Conservation (phyloP, 2,797 vertebrate genomes). For the Morus bassanus region DNA sequence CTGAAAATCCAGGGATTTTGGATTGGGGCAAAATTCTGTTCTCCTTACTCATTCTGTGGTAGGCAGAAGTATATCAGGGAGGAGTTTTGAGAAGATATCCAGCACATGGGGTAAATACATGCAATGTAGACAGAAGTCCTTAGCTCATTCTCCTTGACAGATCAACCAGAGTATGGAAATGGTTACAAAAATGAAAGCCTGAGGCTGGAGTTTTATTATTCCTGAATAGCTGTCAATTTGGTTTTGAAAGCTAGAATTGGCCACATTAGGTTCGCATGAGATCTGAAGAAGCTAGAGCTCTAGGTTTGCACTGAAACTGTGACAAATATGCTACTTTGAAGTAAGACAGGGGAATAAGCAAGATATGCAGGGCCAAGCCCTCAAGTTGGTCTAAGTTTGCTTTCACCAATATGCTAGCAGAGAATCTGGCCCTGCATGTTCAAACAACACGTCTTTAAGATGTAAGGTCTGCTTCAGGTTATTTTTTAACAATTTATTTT, state of each 20-base stretch:
- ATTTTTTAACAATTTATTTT: background rate
- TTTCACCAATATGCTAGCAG: background rate
- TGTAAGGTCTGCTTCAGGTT: background rate
- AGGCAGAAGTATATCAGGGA: background rate
- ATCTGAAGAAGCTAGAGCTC: constrained; percentile 5
- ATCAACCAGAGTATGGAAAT: constrained; percentile 8
- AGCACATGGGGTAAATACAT: background rate
- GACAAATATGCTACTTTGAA: constrained; percentile 37
- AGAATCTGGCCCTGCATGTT: background rate
- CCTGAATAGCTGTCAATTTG: constrained; percentile 13
- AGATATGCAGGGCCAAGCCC: background rate
- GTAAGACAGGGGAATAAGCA: background rate
- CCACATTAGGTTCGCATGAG: constrained; percentile 49
- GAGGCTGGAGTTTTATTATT: background rate
- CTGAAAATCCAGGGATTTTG: background rate
- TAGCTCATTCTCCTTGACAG: background rate
- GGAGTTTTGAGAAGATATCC: background rate
- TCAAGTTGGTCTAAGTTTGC: background rate
- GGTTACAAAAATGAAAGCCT: constrained; percentile 26
- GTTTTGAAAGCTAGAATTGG: constrained; percentile 14
- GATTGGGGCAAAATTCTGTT: constrained; percentile 12
- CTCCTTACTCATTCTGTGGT: background rate
- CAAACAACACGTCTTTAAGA: background rate
- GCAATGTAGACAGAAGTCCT: background rate
- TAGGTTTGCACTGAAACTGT: constrained; percentile 17